phyloP scores from a whole-genome alignment of 2,113 vertebrate genomes.

The human (Homo sapiens) region DNA sequence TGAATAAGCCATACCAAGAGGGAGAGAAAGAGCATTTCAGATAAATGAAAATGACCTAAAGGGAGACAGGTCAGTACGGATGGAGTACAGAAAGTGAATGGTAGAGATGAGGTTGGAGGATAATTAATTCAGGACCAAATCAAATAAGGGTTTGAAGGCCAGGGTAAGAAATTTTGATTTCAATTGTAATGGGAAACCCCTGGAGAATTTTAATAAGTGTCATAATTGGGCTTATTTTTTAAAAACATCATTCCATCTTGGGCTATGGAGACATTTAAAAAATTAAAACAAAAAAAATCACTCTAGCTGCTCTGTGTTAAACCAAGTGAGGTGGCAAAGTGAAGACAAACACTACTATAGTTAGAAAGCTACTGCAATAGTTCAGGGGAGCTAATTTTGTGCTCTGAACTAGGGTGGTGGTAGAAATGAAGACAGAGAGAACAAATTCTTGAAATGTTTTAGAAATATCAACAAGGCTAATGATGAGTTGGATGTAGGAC shows the following conservation, averaged over 20 bases:
- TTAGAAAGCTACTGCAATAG: neutral
- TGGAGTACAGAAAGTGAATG: neutral
- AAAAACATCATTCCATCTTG: neutral
- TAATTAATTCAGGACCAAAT: neutral
- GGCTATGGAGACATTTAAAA: neutral
- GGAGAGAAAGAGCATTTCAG: neutral
- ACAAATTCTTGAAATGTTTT: neutral
- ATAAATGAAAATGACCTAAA: neutral
- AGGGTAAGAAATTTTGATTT: neutral
- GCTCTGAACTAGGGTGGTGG: neutral
- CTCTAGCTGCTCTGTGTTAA: neutral
- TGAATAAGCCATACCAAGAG: neutral
- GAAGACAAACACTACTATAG: neutral
- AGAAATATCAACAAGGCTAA: neutral
- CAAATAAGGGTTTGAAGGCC: neutral
- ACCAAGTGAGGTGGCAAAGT: neutral
- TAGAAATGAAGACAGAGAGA: neutral
- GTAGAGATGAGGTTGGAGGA: neutral
- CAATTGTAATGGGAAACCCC: neutral
- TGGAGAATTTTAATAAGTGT: neutral
- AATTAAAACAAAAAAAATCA: neutral
- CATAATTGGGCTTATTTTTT: neutral
- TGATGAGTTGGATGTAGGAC: neutral
- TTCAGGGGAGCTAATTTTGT: neutral
- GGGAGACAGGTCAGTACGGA: neutral